Conservation (phyloP, 1,140 invertebrate species). For the Dendroctonus valens region DNA sequence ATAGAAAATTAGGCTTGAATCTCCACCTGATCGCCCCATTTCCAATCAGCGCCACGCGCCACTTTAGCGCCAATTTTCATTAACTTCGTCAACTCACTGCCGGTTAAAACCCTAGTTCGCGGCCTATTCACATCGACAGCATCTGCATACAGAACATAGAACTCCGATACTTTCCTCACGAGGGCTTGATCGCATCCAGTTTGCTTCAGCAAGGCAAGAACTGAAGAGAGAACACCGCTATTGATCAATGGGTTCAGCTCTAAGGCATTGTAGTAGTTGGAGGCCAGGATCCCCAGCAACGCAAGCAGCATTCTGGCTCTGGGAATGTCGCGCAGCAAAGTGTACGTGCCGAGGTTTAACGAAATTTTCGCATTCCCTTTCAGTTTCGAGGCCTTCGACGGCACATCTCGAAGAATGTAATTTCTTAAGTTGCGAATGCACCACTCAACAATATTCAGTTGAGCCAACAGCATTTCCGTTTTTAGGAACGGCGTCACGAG, state of each 20-base stretch:
- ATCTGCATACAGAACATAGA: slow-evolving; percentile 68
- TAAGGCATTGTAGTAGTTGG: slow-evolving; percentile 71
- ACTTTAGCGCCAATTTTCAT: slow-evolving; percentile 92
- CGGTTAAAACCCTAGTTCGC: slow-evolving; percentile 57
- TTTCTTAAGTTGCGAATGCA: slow-evolving; percentile 65
- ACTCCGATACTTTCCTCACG: slow-evolving; percentile 46
- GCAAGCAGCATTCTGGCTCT: slow-evolving; percentile 76
- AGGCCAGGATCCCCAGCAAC: slow-evolving; percentile 70
- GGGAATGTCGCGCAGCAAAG: slow-evolving; percentile 67
- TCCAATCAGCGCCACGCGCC: slow-evolving; percentile 91
- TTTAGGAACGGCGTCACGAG: slow-evolving; percentile 76
- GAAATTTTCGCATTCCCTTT: slow-evolving; percentile 57
- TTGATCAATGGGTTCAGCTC: slow-evolving; percentile 83
- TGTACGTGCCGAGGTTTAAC: slow-evolving; percentile 72
- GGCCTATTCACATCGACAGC: slow-evolving; percentile 58
- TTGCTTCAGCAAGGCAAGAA: slow-evolving; percentile 78
- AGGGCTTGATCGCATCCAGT: slow-evolving; percentile 63
- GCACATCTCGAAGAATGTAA: slow-evolving; percentile 58
- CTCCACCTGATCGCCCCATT: slow-evolving; percentile 90
- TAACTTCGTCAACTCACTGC: slow-evolving; percentile 79
- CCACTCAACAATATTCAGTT: slow-evolving; percentile 71
- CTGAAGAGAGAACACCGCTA: slow-evolving; percentile 75
- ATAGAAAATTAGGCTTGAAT: slow-evolving; percentile 1
- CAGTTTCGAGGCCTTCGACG: slow-evolving; percentile 52
- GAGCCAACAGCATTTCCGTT: slow-evolving; percentile 68